These are phyloP conservation scores for Notolabrus celidotus DNA, from an alignment of 2,797 vertebrate species.

Conservation along the genomic window DNA sequence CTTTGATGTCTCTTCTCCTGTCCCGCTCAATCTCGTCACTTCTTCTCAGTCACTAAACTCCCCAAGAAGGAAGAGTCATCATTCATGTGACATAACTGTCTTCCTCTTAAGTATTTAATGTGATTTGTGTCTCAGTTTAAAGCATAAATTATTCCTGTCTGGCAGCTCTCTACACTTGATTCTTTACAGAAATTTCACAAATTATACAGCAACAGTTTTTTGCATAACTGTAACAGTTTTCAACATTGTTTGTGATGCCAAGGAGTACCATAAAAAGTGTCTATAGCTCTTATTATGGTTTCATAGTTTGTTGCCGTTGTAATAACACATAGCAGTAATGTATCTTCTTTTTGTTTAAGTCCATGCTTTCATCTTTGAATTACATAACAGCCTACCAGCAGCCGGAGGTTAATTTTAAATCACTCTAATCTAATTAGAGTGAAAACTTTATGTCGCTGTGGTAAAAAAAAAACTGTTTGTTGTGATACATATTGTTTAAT, in stretches of 20 bases:
- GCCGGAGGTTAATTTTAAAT: no score
- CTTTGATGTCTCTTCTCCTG: neutral
- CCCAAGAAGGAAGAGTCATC: neutral
- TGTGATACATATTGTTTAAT: neutral
- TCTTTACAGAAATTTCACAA: neutral
- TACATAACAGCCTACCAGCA: neutral
- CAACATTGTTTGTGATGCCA: neutral
- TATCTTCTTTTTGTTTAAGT: no score
- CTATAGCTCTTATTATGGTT: neutral
- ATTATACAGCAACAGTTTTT: neutral
- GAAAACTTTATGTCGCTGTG: no score
- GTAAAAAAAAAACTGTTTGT: no score
- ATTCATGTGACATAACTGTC: neutral
- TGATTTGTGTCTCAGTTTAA: neutral
- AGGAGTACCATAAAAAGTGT: neutral
- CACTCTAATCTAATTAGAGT: no score
- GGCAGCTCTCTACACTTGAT: neutral
- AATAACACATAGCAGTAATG: no score
- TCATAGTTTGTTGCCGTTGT: conserved; percentile 4
- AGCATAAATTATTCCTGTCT: neutral
- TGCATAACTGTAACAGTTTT: neutral
- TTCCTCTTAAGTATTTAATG: neutral
- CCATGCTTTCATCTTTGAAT: neutral
- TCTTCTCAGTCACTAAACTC: neutral
- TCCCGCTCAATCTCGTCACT: neutral